phyloP scores from a whole-genome alignment of 2,113 vertebrate species.

The Pluvialis apricaria region DNA sequence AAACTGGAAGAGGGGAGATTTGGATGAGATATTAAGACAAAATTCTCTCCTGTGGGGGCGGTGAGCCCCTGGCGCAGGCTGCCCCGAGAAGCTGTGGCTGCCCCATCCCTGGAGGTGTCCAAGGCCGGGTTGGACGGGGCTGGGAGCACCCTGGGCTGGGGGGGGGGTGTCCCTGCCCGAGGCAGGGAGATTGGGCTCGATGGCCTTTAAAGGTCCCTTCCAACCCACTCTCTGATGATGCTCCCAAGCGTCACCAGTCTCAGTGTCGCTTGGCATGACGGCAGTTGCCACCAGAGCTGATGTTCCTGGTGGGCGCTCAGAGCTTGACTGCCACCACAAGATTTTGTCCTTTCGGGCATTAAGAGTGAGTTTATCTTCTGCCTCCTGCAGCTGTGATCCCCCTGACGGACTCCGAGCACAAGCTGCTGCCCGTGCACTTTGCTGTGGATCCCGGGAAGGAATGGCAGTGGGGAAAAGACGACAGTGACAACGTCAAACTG shows the following conservation, averaged over 20 bases:
- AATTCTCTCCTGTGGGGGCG: too few relatives aligned
- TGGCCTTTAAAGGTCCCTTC: accelerated
- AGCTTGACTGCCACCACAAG: not conserved
- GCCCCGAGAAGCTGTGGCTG: too few relatives aligned
- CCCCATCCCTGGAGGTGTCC: too few relatives aligned
- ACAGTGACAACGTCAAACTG: slow-evolving; percentile 87
- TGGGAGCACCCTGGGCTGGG: not conserved
- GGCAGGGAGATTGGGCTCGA: accelerated
- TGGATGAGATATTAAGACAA: too few relatives aligned
- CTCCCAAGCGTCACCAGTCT: accelerated
- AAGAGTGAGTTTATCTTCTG: not conserved
- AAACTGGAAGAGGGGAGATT: too few relatives aligned
- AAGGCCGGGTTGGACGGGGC: too few relatives aligned
- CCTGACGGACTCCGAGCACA: slow-evolving; percentile 93
- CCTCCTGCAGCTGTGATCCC: slow-evolving; percentile 86
- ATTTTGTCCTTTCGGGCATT: accelerated
- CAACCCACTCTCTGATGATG: accelerated
- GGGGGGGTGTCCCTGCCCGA: not conserved
- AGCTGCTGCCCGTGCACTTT: slow-evolving; percentile 95
- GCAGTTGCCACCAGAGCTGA: accelerated
- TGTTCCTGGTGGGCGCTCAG: not conserved
- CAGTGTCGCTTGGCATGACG: accelerated
- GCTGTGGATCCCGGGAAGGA: slow-evolving; percentile 93
- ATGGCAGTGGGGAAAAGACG: slow-evolving; percentile 96
- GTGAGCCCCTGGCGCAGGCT: too few relatives aligned